Evolutionary conservation across 1,140 invertebrate species (phyloP).

Genomic region (Hylyphantes graminicola): DNA sequence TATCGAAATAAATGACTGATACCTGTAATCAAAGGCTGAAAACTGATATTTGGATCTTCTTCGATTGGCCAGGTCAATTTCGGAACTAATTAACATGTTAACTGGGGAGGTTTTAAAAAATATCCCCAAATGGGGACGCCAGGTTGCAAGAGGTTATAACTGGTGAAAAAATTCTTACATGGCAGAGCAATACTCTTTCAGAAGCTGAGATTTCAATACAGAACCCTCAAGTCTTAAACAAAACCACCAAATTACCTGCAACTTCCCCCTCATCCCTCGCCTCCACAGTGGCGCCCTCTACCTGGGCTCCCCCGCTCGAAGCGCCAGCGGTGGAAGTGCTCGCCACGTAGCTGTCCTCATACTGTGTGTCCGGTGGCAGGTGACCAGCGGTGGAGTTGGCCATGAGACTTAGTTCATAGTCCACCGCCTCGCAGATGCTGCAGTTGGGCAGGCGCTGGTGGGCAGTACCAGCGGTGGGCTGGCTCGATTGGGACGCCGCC

Average conservation of each 20-base stretch:
- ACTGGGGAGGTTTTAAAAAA: too few species aligned
- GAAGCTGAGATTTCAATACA: background rate
- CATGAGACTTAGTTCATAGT: constrained; percentile 35
- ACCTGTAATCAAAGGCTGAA: too few species aligned
- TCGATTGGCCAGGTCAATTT: too few species aligned
- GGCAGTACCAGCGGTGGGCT: background rate
- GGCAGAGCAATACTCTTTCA: too few species aligned
- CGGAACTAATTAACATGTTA: too few species aligned
- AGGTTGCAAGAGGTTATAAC: too few species aligned
- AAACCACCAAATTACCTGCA: background rate
- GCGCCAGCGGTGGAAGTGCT: constrained; percentile 5
- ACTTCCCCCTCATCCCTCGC: constrained; percentile 28
- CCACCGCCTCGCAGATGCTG: constrained; percentile 48
- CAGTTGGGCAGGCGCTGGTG: constrained; percentile 35
- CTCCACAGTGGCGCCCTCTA: constrained; percentile 14
- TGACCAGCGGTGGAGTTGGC: constrained; percentile 29
- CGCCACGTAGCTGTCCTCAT: constrained; percentile 51
- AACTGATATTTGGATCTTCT: too few species aligned
- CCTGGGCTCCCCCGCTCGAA: background rate
- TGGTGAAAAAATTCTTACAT: too few species aligned
- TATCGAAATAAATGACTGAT: too few species aligned
- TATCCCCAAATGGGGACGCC: too few species aligned
- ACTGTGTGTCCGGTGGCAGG: constrained; percentile 52
- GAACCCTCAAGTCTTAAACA: background rate
- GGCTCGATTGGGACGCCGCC: background rate